Evolutionary conservation across 2,797 vertebrate genomes (phyloP).

Genomic region (Phyllotis vaccarum): DNA sequence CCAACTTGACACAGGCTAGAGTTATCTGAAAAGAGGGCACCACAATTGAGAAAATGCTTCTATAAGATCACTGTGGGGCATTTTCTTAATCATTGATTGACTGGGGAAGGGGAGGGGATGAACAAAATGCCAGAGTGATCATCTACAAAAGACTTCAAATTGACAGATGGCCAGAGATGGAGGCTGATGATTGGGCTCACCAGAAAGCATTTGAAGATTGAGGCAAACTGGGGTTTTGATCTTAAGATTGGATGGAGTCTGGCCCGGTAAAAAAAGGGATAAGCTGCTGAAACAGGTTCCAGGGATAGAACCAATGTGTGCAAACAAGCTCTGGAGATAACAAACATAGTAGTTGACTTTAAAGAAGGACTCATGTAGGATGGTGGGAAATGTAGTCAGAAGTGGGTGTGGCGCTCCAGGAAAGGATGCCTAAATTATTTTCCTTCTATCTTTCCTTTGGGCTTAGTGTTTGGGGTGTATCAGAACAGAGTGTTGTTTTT

Average conservation of each 20-base stretch:
- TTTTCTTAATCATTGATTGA: not conserved
- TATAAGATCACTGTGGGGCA: no score
- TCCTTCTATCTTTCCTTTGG: not conserved
- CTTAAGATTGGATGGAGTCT: conserved; percentile 32
- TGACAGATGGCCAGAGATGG: not conserved
- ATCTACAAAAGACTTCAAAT: not conserved
- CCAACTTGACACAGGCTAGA: not conserved
- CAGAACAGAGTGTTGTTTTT: not conserved
- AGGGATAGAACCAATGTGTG: not conserved
- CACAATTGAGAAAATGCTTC: not conserved
- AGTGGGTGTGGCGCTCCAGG: not conserved
- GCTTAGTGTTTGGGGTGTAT: not conserved
- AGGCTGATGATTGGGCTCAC: not conserved
- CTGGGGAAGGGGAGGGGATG: not conserved
- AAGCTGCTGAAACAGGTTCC: not conserved
- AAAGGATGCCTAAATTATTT: not conserved
- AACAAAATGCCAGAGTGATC: not conserved
- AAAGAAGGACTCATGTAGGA: not conserved
- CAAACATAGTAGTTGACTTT: not conserved
- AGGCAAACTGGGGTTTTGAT: not conserved
- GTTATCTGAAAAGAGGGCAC: not conserved
- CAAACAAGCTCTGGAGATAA: not conserved
- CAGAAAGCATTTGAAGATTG: not conserved
- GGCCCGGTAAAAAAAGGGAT: not conserved
- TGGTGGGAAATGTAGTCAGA: not conserved